Base-by-base conservation (phyloP, 2,797 vertebrate species). In the Coracias cyanogaster region DNA sequence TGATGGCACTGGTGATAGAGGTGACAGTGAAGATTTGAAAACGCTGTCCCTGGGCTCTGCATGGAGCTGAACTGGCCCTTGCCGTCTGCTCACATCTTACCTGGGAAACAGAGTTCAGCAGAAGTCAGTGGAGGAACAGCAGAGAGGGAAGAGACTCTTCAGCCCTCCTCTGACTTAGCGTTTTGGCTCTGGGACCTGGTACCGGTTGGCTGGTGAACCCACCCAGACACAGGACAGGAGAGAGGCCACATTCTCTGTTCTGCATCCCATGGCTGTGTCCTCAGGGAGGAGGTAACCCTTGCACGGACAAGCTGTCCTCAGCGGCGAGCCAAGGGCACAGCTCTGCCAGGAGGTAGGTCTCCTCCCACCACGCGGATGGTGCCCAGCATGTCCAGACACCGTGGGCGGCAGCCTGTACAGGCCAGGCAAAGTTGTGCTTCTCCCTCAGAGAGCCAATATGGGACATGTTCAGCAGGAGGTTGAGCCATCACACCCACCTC, bases 361-460 rank as follows among this genome's bases (percentile, higher is more conserved):
- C 46, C 20, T 51, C 35, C 20, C n/a, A 14, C 10, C 6, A 4
- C 1, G 1, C 18, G 45, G 35, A 61, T 25, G 45, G 21, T 51
- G 20, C 70, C 45, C 10, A 18, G 22, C 10, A 5, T 31, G 64
- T 17, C 46, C 51, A 5, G 39, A 16, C 4, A 2, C 39, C 1
- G 1, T 3, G 39, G 46, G 79, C 83, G 76, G 88, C 65, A 60
- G 65, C 43, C 37, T 0, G 0, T 10, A 31, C 16, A 15, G 49
- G 41, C 9, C 13, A 15, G 51, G 31, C 39, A 31, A 25, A 31
- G 45, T 4, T 1, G 1, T 15, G 31, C 8, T 22, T 26, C 12
- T 29, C 16, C 46, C 43, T 1, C 0, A 3, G 17, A 29, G 15
- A 21, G 28, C 46, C 37, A 4, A 5, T 0, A 2, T 9, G 49